Percentiles rank a stretch among this genome's conserved stretches.
These are phyloP conservation scores for Ptychadena robeensis DNA, from an alignment of 2,797 vertebrate species.

Conservation along the genomic window DNA sequence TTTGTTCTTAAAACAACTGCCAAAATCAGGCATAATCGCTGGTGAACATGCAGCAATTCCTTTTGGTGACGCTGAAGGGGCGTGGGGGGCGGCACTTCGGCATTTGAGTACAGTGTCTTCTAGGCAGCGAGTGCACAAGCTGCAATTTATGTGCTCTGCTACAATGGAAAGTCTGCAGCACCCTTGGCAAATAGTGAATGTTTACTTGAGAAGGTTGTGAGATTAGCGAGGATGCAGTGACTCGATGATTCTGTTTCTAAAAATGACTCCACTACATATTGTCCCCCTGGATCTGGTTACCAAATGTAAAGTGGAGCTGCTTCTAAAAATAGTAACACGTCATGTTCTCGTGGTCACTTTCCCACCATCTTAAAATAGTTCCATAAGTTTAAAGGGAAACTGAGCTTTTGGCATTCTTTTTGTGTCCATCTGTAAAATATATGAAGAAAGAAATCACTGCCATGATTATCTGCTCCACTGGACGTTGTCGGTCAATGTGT, in stretches of 20 bases:
- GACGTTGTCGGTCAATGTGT: too few species aligned
- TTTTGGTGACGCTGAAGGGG: too few species aligned
- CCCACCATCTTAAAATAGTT: background rate
- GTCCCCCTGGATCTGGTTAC: constrained; percentile 12
- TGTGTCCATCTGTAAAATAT: too few species aligned
- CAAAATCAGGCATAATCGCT: too few species aligned
- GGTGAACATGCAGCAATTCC: too few species aligned
- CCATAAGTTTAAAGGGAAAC: background rate
- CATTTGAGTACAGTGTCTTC: too few species aligned
- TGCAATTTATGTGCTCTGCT: background rate
- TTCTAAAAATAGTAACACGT: constrained; percentile 9
- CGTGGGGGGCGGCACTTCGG: too few species aligned
- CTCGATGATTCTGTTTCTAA: constrained; percentile 2
- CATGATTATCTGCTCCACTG: too few species aligned
- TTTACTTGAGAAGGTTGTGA: background rate
- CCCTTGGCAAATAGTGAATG: background rate
- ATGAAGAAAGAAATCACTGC: too few species aligned
- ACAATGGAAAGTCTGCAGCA: background rate
- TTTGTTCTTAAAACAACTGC: too few species aligned
- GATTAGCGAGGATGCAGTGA: background rate
- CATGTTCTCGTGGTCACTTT: background rate
- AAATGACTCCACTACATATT: constrained; percentile 11
- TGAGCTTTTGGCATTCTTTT: background rate
- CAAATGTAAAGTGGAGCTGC: background rate
- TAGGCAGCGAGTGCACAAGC: background rate